Evolutionary conservation across 2,888 invertebrate genomes (phyloP).

Genomic region (Salpingus planirostris): DNA sequence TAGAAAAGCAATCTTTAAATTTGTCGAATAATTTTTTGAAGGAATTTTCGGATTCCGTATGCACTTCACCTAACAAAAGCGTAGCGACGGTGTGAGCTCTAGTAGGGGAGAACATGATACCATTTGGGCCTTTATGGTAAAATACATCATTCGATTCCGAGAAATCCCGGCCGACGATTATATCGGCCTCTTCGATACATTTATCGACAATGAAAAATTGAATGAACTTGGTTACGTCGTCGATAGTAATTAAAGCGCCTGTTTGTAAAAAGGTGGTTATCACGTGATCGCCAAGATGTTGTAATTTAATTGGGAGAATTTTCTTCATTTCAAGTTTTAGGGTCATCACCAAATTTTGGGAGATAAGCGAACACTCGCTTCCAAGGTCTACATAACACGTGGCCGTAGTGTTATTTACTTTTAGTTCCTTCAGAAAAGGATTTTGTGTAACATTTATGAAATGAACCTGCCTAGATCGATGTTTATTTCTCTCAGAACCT

Average conservation of each 20-base stretch:
- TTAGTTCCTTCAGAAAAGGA: not conserved
- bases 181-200: too few relatives aligned
- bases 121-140: too few relatives aligned
- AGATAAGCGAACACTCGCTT: not conserved
- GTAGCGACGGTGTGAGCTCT: not conserved
- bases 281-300: too few relatives aligned
- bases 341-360: not conserved
- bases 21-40: not conserved
- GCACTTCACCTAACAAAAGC: not conserved
- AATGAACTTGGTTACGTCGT: too few relatives aligned
- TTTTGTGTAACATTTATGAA: not conserved
- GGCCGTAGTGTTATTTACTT: not conserved
- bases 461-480: not conserved
- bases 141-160: too few relatives aligned
- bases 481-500: not conserved
- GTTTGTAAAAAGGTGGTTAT: too few relatives aligned
- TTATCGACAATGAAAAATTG: too few relatives aligned
- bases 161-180: too few relatives aligned
- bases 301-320: not conserved
- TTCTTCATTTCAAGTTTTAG: not conserved
- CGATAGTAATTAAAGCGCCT: too few relatives aligned
- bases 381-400: not conserved
- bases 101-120: not conserved
- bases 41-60: too few relatives aligned
- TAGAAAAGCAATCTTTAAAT: not conserved